Evolutionary conservation across 2,888 invertebrate species (phyloP), one percentile per base, ranked within the genome.

Genomic region (Argyra leucocephala): DNA sequence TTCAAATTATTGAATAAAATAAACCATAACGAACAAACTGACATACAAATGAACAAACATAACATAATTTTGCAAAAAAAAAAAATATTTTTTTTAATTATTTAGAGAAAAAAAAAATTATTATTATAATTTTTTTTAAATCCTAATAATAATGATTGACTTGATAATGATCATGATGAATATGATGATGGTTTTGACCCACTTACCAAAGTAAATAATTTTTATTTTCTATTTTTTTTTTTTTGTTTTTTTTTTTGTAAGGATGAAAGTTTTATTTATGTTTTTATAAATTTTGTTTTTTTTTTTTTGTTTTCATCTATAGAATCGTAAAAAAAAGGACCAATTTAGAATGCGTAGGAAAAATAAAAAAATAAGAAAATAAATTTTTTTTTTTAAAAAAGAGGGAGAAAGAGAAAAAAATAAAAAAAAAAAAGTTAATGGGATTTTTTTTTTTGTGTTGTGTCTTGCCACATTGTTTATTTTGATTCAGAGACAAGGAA

Each of bases 161-260:
- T n/a, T 2, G 2, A 15, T 48, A 18, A 48, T 31, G 57, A 57
- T 57, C 18, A 57, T 59, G 59, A 2, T 59, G 59, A 59, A n/a
- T 10, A 23, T 57, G 62, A 57, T 66, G 62, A 66, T 66, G 58
- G 64, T 64, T 66, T 66, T 66, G 66, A 66, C 66, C 66, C 64
- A 66, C 64, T 66, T 66, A 62, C 22, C 58, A 62, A 64, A 66
- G 66, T 66, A 64, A 66, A 66, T 66, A 62, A 66, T 63, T 66
- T 66, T 66, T 66, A 1, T 31, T 31, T 31, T 31, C 7, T 31
- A 61, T 64, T 66, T 66, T 57, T 26, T 64, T 66, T 66, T 66
- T 66, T 26, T 31, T 31, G 7, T 31, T 31, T 12, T 62, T 64
- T 66, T 66, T 37, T 9, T 57, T 22, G 57, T 57, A n/a, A 57